phyloP scores from a whole-genome alignment of 2,888 invertebrate species.

The Lasioglossum morio region DNA sequence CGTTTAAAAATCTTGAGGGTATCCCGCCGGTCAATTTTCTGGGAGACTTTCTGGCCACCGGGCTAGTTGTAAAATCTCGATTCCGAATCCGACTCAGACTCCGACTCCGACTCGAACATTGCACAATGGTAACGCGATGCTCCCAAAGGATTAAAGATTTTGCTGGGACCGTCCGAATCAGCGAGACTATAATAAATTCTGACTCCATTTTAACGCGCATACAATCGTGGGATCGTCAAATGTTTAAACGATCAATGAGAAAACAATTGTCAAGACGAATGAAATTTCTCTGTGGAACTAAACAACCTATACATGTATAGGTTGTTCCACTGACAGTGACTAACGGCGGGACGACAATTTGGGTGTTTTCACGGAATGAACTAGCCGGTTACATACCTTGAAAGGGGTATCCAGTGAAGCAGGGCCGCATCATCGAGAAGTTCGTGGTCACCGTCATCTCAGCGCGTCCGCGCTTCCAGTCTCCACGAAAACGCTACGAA shows the following conservation, averaged over 20 bases:
- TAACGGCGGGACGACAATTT: no score
- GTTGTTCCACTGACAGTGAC: no score
- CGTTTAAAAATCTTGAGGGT: constrained; percentile 32
- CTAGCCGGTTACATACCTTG: constrained; percentile 84
- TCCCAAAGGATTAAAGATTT: background rate
- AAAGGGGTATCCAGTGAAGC: constrained; percentile 86
- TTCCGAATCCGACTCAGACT: background rate
- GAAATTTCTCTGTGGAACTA: background rate
- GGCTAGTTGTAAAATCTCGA: constrained; percentile 30
- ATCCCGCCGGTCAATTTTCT: constrained; percentile 21
- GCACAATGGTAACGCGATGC: background rate
- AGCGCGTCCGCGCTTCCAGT: constrained; percentile 63
- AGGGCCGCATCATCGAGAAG: constrained; percentile 85
- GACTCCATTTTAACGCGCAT: no score
- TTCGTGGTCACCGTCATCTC: constrained; percentile 85
- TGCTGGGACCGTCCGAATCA: background rate
- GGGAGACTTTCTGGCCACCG: constrained; percentile 35
- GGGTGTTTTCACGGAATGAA: background rate
- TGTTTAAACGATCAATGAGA: no score
- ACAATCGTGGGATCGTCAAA: no score
- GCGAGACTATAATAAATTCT: background rate
- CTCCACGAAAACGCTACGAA: constrained; percentile 23
- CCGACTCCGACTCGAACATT: background rate
- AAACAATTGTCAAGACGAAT: no score
- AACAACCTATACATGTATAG: no score